Base-by-base conservation (phyloP, 2,888 invertebrate species). In the Ormyrus pomaceus region DNA sequence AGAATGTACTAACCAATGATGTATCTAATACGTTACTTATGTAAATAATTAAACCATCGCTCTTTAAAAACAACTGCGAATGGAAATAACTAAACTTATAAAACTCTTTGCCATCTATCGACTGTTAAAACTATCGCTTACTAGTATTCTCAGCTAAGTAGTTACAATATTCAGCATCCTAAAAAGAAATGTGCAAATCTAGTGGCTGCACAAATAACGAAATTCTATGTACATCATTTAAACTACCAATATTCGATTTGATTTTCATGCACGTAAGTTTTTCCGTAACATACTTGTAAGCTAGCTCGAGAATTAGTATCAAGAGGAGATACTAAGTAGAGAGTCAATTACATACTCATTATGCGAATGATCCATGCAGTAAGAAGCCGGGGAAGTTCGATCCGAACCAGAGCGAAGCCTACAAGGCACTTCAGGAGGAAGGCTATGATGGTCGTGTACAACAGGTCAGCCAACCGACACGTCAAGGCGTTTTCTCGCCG, bases 391-490 rank as follows among this genome's bases (percentile, higher is more conserved):
- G 90, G 50, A 94, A 93, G 90, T 97, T 95, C 93, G 96, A 97
- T 93, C 97, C 97, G 86, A 95, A 95, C 90, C 95, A 95, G 92
- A 97, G 96, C 89, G 96, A 96, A 91, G 96, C 97, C 80, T 96
- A 94, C 93, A 95, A 95, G 92, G 96, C 95, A 87, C 94, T 97
- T 83, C 95, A 96, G 91, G 97, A 97, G 91, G 96, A 96, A 91
- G 94, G 94, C 85, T 89, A 89, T 82, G 91, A 92, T 70, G 95
- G 94, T 83, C 90, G 91, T 75, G 92, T 94, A 85, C 94, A 94
- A 82, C 95, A 95, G 91, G 93, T 95, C 86, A 93, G 93, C 85
- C 92, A 93, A 86, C 95, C 96, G 83, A 94, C 94, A 80, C 95
- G 95, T 89, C 92, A 94, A 87, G 96, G 94, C 92, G 94, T 96